These are phyloP conservation scores for Thalassoma bifasciatum DNA, from an alignment of 2,113 vertebrate species.

Conservation along the genomic window DNA sequence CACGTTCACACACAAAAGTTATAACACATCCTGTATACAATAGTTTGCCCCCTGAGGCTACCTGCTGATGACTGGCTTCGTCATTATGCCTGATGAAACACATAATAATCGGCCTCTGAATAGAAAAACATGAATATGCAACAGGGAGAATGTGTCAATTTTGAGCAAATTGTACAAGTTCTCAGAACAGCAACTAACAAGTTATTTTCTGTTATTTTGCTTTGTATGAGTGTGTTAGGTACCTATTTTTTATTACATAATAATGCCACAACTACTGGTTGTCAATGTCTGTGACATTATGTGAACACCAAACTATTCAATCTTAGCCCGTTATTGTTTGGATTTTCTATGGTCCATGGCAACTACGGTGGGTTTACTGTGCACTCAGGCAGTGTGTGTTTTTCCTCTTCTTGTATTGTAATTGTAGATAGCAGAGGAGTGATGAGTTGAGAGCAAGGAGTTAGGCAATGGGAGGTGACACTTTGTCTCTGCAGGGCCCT, in stretches of 20 bases:
- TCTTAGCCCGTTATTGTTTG: constrained; percentile 18
- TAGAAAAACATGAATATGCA: constrained; percentile 61
- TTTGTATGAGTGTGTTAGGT: constrained; percentile 12
- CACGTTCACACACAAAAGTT: constrained; percentile 21
- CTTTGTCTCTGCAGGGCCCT: constrained; percentile 50
- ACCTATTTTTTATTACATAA: constrained; percentile 23
- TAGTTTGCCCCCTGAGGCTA: constrained; percentile 53
- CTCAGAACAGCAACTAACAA: neutral
- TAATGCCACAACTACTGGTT: constrained; percentile 13
- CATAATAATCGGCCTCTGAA: constrained; percentile 54
- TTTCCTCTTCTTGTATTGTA: constrained; percentile 16
- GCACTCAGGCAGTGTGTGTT: neutral
- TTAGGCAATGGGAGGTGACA: constrained; percentile 54
- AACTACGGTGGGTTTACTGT: constrained; percentile 13
- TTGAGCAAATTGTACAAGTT: constrained; percentile 38
- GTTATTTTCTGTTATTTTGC: constrained; percentile 21
- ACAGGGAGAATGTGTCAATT: constrained; percentile 28
- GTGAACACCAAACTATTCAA: constrained; percentile 29
- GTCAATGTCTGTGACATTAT: constrained; percentile 40
- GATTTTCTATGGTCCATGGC: constrained; percentile 29
- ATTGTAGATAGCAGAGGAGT: constrained; percentile 33
- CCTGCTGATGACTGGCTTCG: constrained; percentile 54
- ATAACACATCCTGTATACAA: constrained; percentile 29
- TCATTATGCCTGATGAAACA: constrained; percentile 67
- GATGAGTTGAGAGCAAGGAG: constrained; percentile 57